A percentile compares a stretch with the other conserved stretches of the same genome.
These are phyloP conservation scores for Brachyopa scutellaris DNA, from an alignment of 2,888 invertebrate species.

Conservation along the genomic window DNA sequence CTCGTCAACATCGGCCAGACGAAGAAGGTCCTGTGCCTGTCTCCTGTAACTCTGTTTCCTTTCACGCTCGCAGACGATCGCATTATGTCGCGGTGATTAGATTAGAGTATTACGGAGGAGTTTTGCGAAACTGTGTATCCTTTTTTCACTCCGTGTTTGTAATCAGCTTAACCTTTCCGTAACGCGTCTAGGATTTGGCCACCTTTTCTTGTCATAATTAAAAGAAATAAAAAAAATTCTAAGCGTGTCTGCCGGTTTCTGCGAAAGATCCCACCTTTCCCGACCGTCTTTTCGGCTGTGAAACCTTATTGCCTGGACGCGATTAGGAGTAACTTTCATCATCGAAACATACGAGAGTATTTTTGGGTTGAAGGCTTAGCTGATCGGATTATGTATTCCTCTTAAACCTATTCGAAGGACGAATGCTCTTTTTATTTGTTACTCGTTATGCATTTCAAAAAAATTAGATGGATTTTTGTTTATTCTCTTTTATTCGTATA, in stretches of 20 bases:
- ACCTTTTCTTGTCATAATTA: conserved; percentile 31
- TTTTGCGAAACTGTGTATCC: conserved; percentile 56
- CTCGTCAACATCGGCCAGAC: too few species aligned
- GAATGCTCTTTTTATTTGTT: conserved; percentile 44
- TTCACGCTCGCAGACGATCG: conserved; percentile 21
- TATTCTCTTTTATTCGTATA: neutral
- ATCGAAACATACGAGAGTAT: conserved; percentile 9
- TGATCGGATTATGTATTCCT: conserved; percentile 48
- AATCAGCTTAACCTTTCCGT: conserved; percentile 35
- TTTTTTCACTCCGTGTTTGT: conserved; percentile 16
- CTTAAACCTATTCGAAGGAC: conserved; percentile 59
- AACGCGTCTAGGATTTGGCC: conserved; percentile 32
- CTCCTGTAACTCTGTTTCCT: too few species aligned
- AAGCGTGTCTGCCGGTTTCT: conserved; percentile 46
- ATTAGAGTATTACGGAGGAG: neutral
- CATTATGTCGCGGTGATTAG: conserved; percentile 67
- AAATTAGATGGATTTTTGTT: conserved; percentile 42
- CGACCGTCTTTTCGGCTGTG: neutral
- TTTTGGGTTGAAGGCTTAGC: conserved; percentile 26
- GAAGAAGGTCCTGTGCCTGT: conserved; percentile 24
- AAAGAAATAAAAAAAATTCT: conserved; percentile 48
- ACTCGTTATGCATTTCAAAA: conserved; percentile 32
- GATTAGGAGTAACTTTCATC: conserved; percentile 38
- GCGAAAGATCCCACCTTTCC: neutral
- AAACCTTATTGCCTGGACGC: conserved; percentile 45